Base-by-base conservation (phyloP, 2,113 vertebrate genomes). In the Prunella himalayana region DNA sequence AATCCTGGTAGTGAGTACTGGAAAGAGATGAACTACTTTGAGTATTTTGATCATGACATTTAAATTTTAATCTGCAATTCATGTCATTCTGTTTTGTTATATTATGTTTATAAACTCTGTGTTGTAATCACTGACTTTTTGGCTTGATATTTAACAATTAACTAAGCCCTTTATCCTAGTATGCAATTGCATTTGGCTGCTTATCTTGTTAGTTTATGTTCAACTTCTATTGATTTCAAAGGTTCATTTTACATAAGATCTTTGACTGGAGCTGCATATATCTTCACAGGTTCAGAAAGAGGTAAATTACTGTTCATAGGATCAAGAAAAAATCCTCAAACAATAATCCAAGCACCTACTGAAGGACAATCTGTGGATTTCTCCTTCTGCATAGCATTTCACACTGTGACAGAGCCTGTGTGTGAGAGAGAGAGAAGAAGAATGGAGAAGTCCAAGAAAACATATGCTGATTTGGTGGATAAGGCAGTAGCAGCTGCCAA, bases 391-490 rank as follows among this genome's bases (percentile, higher is more conserved):
- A 15, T 3, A 61, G 16, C 24, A 9, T 23, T 90, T 83, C 35
- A 39, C 10, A 16, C 2, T 39, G 30, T 33, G 54, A 24, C 11
- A 1, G 59, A 57, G n/a, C 6, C 28, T 61, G 71, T 45, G 51
- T 12, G 15, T 14, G 11, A 0, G 33, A 13, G 37, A 37, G 37
- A 37, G 37, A 37, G 37, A 37, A 37, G 37, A 37, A 37, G 37
- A 37, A 37, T 37, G 37, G 37, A 37, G 37, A 37, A 7, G 37
- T 37, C 37, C 37, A 37, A 9, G 37, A 37, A 37, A 37, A 37
- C 37, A 37, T 37, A 57, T 78, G 0, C 4, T 37, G 49, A 25
- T 9, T 0, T n/a, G 0, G 0, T 82, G 18, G 65, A 79, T 2
- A 44, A 96, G 1, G 72, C n/a, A 47, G 0, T 61, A 2, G 41